Conservation (phyloP, 2,888 invertebrate species). For the Tinea pellionella region DNA sequence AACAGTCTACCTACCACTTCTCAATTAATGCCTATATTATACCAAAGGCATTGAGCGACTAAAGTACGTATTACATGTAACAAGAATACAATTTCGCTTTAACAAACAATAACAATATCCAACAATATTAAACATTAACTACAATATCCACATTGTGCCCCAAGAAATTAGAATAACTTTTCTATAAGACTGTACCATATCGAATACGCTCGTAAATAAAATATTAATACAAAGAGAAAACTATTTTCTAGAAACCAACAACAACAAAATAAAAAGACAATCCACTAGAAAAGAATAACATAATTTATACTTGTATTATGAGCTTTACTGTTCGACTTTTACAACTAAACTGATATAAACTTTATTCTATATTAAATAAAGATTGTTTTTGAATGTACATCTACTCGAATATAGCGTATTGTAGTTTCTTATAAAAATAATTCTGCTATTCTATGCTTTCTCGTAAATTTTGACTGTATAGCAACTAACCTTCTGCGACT, state of each 20-base stretch:
- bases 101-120: no score
- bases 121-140: neutral
- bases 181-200: neutral
- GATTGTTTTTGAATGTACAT: neutral
- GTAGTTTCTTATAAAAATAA: neutral
- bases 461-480: no score
- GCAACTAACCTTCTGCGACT: no score
- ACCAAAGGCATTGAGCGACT: no score
- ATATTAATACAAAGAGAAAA: conserved; percentile 13
- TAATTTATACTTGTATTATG: conserved; percentile 11
- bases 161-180: neutral
- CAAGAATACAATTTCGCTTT: no score
- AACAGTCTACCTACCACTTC: no score
- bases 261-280: conserved; percentile 11
- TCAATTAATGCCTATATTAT: no score
- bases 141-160: neutral
- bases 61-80: no score
- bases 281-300: conserved; percentile 6
- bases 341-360: neutral
- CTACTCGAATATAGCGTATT: no score
- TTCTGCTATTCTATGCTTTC: no score
- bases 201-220: conserved; percentile 6
- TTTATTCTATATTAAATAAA: neutral
- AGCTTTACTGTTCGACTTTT: neutral
- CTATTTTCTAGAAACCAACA: conserved; percentile 5